Conservation (phyloP, 1,140 invertebrate species). For the Drosophila paulistorum region DNA sequence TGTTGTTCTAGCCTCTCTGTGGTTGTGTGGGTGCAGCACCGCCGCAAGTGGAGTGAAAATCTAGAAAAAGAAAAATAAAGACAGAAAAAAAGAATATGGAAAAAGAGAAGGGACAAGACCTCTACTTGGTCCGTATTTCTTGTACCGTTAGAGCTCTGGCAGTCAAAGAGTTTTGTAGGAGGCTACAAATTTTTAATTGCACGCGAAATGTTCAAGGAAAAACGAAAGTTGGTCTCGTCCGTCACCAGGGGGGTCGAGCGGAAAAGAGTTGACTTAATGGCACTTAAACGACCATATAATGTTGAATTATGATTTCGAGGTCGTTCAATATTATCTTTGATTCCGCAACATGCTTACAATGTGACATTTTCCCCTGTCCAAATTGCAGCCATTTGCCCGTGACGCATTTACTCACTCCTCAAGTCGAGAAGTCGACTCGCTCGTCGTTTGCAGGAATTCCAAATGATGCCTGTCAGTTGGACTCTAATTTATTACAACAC, state of each 20-base stretch:
- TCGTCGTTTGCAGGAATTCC: conserved; percentile 42
- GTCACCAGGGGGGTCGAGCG: not conserved
- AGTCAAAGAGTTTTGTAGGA: conserved; percentile 76
- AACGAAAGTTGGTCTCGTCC: conserved; percentile 57
- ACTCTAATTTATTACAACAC: conserved; percentile 59
- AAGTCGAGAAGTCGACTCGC: not conserved
- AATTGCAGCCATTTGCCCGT: conserved; percentile 24
- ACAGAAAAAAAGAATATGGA: not conserved
- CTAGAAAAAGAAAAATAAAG: conserved; percentile 51
- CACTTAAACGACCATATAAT: conserved; percentile 67
- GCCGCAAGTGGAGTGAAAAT: conserved; percentile 78
- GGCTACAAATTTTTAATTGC: conserved; percentile 71
- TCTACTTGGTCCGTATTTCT: conserved; percentile 5
- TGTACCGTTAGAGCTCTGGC: conserved; percentile 8
- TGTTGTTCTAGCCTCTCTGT: conserved; percentile 15
- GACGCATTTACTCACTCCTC: conserved; percentile 54
- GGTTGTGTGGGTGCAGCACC: conserved; percentile 46
- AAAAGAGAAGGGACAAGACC: not conserved
- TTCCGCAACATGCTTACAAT: conserved; percentile 16
- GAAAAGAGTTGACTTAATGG: conserved; percentile 73
- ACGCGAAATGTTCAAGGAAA: conserved; percentile 65
- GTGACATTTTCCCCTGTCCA: not conserved
- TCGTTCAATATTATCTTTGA: conserved; percentile 48
- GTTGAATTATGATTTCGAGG: conserved; percentile 75
- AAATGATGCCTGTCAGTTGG: conserved; percentile 68